phyloP scores from a whole-genome alignment of 2,888 invertebrate species.

The Pasiphila rectangulata region DNA sequence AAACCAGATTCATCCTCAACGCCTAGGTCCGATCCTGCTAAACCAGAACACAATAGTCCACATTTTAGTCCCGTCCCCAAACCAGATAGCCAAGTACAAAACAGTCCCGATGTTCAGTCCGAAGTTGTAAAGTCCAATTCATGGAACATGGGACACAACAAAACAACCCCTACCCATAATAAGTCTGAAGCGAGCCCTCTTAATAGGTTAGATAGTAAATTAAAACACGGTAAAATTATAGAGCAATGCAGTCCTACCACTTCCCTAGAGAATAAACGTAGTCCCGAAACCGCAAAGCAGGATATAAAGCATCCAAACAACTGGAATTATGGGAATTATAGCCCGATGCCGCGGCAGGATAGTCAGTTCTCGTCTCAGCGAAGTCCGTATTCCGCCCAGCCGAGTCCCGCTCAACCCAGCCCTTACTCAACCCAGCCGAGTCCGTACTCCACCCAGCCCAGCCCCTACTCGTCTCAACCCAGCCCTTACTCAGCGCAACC shows the following conservation, averaged over 20 bases:
- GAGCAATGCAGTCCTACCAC: conserved; percentile 77
- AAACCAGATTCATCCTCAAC: conserved; percentile 73
- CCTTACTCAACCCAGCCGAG: conserved; percentile 73
- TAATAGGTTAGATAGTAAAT: conserved; percentile 70
- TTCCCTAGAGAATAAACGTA: conserved; percentile 70
- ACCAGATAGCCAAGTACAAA: conserved; percentile 73
- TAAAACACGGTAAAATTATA: conserved; percentile 65
- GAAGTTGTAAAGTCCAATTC: conserved; percentile 61
- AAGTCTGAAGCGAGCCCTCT: conserved; percentile 75
- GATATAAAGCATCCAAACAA: conserved; percentile 68
- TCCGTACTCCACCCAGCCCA: conserved; percentile 70
- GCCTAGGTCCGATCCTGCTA: conserved; percentile 61
- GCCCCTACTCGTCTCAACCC: conserved; percentile 73
- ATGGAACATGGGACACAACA: conserved; percentile 69
- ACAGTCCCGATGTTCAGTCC: conserved; percentile 64
- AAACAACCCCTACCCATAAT: conserved; percentile 69
- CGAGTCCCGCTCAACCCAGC: conserved; percentile 71
- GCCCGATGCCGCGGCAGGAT: conserved; percentile 74
- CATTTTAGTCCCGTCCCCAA: conserved; percentile 71
- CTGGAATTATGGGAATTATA: conserved; percentile 71
- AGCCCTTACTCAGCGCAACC: conserved; percentile 75
- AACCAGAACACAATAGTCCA: conserved; percentile 63
- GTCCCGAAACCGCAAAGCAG: conserved; percentile 67
- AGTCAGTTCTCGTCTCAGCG: conserved; percentile 69
- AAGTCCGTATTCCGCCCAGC: conserved; percentile 74